Evolutionary conservation across 1,140 invertebrate species (phyloP), one percentile per base, ranked within the genome.

Genomic region (Tetraneura akinire): DNA sequence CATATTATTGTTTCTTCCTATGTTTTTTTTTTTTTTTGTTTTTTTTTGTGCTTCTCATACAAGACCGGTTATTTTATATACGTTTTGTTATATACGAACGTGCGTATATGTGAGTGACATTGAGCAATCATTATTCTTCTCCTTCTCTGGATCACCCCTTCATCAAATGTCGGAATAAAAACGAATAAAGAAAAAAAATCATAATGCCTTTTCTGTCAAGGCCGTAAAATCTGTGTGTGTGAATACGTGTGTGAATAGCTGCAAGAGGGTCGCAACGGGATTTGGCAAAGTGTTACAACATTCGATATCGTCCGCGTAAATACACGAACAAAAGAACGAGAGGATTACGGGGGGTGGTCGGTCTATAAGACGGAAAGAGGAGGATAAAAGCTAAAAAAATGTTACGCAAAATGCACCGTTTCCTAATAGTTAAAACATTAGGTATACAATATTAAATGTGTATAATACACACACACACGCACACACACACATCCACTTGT

Each of bases 231-330:
- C 55, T 45, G 66, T 13, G 29, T 6, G 13, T 18, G 26, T 45
- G 66, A 29, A n/a, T 23, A 45, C 4, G 45, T 29, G 26, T 18
- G 45, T 26, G 42, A 23, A 49, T 55, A 42, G 53, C 26, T n/a
- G 32, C 8, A 26, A 51, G 53, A 74, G 73, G 73, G 53, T 76
- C 73, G 53, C 73, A 76, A 57, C 71, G 49, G 71, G 71, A 74
- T 74, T 74, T 74, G 71, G 51, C 53, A 76, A 76, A 76, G 53
- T 76, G 73, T 76, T 76, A 76, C 73, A 60, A 60, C 73, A 76
- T 53, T n/a, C 53, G 32, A 37, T 37, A 57, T n/a, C 18, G 51
- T 74, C 29, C 49, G 18, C 71, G 29, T 32, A 55, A 16, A 37
- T 23, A 42, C 53, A 37, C 10, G 45, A 10, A 60, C 55, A 60